Evolutionary conservation across 2,888 invertebrate genomes (phyloP).

Genomic region (Harmothoe impar): DNA sequence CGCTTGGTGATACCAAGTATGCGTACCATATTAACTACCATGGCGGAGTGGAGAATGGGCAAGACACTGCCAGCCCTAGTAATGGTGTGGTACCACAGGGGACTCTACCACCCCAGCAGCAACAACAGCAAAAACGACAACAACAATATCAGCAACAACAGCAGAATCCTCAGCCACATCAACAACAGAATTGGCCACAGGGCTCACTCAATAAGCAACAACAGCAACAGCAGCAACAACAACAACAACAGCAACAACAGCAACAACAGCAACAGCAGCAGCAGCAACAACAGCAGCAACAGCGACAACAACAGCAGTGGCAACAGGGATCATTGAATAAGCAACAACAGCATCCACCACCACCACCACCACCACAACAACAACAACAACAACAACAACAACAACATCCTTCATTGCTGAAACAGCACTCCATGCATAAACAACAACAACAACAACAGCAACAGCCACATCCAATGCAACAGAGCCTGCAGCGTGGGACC

Average conservation of each 20-base stretch:
- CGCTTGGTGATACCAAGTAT: background rate
- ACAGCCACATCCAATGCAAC: background rate
- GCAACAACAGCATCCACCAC: too few relatives aligned
- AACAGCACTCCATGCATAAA: too few relatives aligned
- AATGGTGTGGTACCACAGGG: background rate
- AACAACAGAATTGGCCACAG: background rate
- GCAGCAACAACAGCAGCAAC: too few relatives aligned
- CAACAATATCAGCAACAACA: background rate
- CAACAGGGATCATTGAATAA: background rate
- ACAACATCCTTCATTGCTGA: too few relatives aligned
- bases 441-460: too few relatives aligned
- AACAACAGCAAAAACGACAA: background rate
- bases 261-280: too few relatives aligned
- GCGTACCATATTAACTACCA: slow-evolving; percentile 28
- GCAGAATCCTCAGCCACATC: background rate
- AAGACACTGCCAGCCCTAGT: background rate
- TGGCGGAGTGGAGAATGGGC: background rate
- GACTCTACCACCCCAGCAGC: background rate
- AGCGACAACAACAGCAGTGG: too few relatives aligned
- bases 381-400: too few relatives aligned
- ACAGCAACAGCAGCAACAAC: too few relatives aligned
- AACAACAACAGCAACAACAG: too few relatives aligned
- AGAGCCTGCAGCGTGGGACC: background rate
- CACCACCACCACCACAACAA: too few relatives aligned
- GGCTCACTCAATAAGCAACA: background rate